A percentile compares a stretch with the other conserved stretches of the same genome.
phyloP scores from a whole-genome alignment of 2,113 vertebrate species.

The Phrynosoma platyrhinos region DNA sequence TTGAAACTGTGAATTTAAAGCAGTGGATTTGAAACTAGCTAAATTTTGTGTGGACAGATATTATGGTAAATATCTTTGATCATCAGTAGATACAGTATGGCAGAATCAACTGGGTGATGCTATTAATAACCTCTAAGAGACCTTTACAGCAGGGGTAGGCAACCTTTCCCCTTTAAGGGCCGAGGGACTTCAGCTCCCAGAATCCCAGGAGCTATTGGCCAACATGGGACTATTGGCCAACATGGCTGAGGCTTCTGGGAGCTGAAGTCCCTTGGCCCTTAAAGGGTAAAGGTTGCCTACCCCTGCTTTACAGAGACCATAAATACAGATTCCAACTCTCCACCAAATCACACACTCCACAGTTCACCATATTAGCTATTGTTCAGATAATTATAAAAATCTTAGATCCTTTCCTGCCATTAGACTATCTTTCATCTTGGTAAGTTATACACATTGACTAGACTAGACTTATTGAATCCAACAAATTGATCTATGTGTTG shows the following conservation, averaged over 20 bases:
- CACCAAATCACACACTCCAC: not conserved
- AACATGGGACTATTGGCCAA: no score
- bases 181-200: no score
- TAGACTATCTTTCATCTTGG: not conserved
- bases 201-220: no score
- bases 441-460: not conserved
- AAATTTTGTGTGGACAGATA: not conserved
- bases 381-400: not conserved
- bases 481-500: no score
- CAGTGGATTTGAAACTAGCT: not conserved
- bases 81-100: not conserved
- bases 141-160: not conserved
- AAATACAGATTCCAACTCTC: not conserved
- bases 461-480: no score
- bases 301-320: not conserved
- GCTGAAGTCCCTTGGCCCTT: no score
- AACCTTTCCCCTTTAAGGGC: not conserved
- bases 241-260: no score
- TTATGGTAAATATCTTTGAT: not conserved
- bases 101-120: not conserved
- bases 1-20: no score
- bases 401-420: not conserved
- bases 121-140: not conserved
- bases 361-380: not conserved
- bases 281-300: no score